Percentiles rank a stretch among this genome's conserved stretches.
These are phyloP conservation scores for Myoxocephalus aenaeus DNA, from an alignment of 2,797 vertebrate species.

Conservation along the genomic window DNA sequence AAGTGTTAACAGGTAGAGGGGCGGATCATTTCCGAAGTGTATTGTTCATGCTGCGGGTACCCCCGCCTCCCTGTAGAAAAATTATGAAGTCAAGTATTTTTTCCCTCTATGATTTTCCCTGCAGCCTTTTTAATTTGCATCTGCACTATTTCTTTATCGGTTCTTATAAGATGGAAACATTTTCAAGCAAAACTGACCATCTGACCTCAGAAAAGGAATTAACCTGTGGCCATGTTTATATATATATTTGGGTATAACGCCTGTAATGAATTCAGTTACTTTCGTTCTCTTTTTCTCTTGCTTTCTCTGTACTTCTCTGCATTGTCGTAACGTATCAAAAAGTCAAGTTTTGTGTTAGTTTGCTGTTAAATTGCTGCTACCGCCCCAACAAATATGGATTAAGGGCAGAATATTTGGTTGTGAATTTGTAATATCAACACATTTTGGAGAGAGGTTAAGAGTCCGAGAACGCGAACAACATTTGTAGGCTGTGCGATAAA, in stretches of 20 bases:
- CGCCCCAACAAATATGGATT: not conserved
- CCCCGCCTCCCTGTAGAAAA: not conserved
- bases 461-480: not conserved
- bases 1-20: slow-evolving; percentile 2
- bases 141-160: not conserved
- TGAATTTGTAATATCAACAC: not conserved
- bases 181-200: not conserved
- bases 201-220: not conserved
- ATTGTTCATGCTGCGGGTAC: too few relatives aligned
- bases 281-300: not conserved
- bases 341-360: not conserved
- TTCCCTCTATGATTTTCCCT: not conserved
- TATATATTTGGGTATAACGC: not conserved
- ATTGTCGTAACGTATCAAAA: not conserved
- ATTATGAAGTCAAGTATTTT: not conserved
- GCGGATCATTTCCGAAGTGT: not conserved
- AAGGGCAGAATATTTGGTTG: not conserved
- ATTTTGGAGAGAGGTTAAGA: not conserved
- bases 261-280: not conserved
- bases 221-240: not conserved
- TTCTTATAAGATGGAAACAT: not conserved
- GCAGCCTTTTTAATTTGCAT: not conserved
- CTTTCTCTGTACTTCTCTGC: not conserved
- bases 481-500: not conserved
- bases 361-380: not conserved